These are phyloP conservation scores for Meteorus cinctellus DNA, from an alignment of 2,888 invertebrate genomes.

Conservation along the genomic window DNA sequence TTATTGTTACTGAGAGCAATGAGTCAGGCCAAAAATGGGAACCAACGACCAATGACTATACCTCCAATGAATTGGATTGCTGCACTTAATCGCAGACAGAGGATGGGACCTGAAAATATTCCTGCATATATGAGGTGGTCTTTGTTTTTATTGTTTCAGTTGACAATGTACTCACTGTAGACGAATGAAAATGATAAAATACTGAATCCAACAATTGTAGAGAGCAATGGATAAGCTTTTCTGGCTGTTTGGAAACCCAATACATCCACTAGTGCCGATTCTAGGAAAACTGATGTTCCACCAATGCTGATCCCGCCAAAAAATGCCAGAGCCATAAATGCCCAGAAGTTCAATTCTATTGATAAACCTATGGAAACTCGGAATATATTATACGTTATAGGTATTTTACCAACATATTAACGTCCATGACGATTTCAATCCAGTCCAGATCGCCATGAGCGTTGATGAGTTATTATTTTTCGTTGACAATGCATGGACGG, in stretches of 20 bases:
- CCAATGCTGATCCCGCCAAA: constrained; percentile 57
- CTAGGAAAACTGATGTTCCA: constrained; percentile 54
- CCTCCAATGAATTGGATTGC: constrained; percentile 58
- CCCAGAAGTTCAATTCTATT: constrained; percentile 39
- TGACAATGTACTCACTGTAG: constrained; percentile 48
- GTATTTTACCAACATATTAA: background rate
- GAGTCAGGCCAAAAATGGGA: constrained; percentile 53
- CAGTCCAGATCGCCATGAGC: too few species aligned
- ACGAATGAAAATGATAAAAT: constrained; percentile 57
- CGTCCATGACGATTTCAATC: background rate
- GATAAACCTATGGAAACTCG: constrained; percentile 42
- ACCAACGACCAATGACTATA: constrained; percentile 56
- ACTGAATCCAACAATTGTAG: constrained; percentile 56
- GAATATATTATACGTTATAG: background rate
- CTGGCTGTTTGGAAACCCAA: constrained; percentile 56
- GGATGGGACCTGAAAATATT: constrained; percentile 52
- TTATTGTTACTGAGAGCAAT: constrained; percentile 34
- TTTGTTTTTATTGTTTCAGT: too few species aligned
- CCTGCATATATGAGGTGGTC: background rate
- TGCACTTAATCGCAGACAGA: constrained; percentile 54
- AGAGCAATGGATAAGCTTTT: constrained; percentile 55
- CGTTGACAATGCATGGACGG: constrained; percentile 16
- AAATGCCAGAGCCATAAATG: constrained; percentile 51
- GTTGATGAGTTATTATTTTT: too few species aligned
- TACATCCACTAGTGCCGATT: constrained; percentile 57